These are phyloP conservation scores for Oreocharis arfaki DNA, from an alignment of 2,113 vertebrate genomes.

Conservation along the genomic window DNA sequence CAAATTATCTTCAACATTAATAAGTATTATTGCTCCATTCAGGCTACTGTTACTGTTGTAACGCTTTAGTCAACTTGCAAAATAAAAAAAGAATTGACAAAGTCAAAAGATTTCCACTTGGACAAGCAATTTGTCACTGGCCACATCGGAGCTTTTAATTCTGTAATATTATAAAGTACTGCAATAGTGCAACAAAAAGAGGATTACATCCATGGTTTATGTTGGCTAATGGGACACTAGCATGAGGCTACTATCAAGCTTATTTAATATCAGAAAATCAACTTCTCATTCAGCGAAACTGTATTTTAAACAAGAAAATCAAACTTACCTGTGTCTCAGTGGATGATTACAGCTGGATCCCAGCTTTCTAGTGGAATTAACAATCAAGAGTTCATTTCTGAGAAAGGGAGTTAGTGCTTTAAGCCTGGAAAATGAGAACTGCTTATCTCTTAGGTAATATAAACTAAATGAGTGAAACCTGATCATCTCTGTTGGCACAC, in stretches of 20 bases:
- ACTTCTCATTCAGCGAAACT: not conserved
- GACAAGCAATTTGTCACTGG: not conserved
- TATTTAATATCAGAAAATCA: not conserved
- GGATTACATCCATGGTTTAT: not conserved
- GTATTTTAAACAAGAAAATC: slow-evolving; percentile 3
- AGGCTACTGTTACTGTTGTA: not conserved
- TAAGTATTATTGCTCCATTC: not conserved
- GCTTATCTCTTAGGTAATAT: slow-evolving; percentile 62
- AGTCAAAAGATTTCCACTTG: not conserved
- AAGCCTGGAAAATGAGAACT: slow-evolving; percentile 35
- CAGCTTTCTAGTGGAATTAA: not conserved
- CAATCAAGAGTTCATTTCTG: not conserved
- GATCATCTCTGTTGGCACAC: slow-evolving; percentile 47
- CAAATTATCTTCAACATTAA: not conserved
- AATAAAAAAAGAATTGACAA: not conserved
- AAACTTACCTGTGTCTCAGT: slow-evolving; percentile 49
- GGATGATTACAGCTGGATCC: not conserved
- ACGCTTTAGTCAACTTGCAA: not conserved
- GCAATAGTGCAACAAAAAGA: not conserved
- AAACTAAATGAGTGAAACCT: slow-evolving; percentile 62
- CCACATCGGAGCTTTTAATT: not conserved
- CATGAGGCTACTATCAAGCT: not conserved
- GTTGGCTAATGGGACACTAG: not conserved
- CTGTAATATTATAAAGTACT: not conserved
- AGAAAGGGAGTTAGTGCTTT: slow-evolving; percentile 9